A percentile compares a stretch with the other conserved stretches of the same genome.
phyloP scores from a whole-genome alignment of 2,113 vertebrate genomes.

The Lagenorhynchus albirostris region DNA sequence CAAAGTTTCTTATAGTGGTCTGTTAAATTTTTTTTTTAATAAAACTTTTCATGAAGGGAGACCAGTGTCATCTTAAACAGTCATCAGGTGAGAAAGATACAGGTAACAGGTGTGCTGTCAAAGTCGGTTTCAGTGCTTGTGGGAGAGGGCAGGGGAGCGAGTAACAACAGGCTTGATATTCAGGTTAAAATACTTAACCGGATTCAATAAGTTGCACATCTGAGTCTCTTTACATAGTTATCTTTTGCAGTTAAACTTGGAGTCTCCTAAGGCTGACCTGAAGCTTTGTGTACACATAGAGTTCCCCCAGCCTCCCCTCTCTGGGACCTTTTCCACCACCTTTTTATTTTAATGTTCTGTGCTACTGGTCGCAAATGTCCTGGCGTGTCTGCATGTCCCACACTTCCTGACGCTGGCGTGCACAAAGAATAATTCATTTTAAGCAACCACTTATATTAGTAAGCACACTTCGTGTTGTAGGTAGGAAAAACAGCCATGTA shows the following conservation, averaged over 20 bases:
- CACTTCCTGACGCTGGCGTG: not conserved
- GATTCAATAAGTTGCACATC: fast-evolving
- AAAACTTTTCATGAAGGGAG: not conserved
- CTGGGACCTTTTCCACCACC: not conserved
- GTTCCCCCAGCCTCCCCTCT: too few relatives aligned
- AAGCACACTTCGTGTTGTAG: not conserved
- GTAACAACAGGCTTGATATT: not conserved
- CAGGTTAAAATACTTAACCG: not conserved
- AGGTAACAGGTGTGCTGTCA: fast-evolving
- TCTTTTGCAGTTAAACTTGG: not conserved
- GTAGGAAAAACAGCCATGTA: not conserved
- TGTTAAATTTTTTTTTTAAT: not conserved
- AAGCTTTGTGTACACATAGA: not conserved
- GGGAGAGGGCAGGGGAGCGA: not conserved
- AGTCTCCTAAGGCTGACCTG: not conserved
- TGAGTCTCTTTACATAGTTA: not conserved
- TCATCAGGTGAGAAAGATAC: not conserved
- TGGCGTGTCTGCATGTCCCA: not conserved
- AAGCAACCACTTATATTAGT: not conserved
- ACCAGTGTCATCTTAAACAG: not conserved
- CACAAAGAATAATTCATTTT: not conserved
- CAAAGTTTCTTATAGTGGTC: not conserved
- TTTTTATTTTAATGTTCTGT: not conserved
- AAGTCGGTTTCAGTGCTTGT: not conserved
- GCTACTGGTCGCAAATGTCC: not conserved